Conservation (phyloP, 2,113 vertebrate species). For the Terrapene triunguis region DNA sequence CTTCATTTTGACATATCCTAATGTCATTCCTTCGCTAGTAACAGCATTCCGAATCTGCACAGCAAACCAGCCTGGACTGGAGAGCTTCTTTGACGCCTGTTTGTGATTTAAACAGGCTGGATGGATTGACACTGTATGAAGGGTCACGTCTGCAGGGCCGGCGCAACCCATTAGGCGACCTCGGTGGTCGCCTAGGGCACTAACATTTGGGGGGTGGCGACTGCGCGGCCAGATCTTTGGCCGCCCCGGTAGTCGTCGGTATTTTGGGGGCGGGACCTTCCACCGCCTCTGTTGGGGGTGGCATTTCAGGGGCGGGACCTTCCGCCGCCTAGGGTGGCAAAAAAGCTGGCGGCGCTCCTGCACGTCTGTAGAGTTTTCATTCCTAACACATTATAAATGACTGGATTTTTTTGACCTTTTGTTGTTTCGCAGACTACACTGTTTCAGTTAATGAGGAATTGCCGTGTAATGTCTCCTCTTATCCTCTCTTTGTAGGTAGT, state of each 20-base stretch:
- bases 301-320: no score
- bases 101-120: not conserved
- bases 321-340: no score
- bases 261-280: no score
- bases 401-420: not conserved
- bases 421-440: not conserved
- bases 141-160: not conserved
- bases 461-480: not conserved
- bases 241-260: no score
- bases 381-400: not conserved
- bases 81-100: not conserved
- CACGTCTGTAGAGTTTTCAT: not conserved
- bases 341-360: no score
- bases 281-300: no score
- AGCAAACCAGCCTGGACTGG: not conserved
- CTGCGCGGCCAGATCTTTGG: no score
- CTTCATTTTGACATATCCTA: not conserved
- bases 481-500: not conserved
- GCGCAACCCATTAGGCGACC: no score
- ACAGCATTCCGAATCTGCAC: not conserved
- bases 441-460: not conserved
- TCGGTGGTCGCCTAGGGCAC: no score
- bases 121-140: accelerated
- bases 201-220: no score
- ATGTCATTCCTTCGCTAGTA: not conserved